These are phyloP conservation scores for Eupsilia transversa DNA, from an alignment of 2,888 invertebrate genomes.

Conservation along the genomic window DNA sequence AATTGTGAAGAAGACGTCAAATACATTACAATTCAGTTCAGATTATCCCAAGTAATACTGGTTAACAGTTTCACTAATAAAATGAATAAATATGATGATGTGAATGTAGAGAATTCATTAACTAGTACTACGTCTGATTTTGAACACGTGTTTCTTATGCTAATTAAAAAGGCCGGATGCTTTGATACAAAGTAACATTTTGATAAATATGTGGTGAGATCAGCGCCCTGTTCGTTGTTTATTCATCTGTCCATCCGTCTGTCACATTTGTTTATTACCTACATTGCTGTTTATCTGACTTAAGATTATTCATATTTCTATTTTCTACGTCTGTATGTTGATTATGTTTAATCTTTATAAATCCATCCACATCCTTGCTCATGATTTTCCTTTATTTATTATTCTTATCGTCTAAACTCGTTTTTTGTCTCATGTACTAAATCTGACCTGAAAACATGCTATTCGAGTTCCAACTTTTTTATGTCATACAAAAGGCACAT, in stretches of 20 bases:
- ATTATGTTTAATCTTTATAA: conserved; percentile 4
- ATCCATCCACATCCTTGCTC: not conserved
- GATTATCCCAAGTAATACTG: not conserved
- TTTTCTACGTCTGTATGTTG: not conserved
- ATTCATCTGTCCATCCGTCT: conserved; percentile 3
- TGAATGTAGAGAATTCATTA: conserved; percentile 25
- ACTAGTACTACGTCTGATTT: conserved; percentile 34
- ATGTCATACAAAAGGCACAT: not conserved
- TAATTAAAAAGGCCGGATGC: conserved; percentile 32
- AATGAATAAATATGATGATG: conserved; percentile 10
- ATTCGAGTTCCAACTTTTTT: conserved; percentile 9
- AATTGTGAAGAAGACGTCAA: not conserved
- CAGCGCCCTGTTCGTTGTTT: conserved; percentile 18
- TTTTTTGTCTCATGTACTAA: conserved; percentile 1
- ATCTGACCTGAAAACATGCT: conserved; percentile 28
- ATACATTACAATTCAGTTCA: not conserved
- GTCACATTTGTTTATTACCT: conserved; percentile 23
- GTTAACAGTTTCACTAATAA: not conserved
- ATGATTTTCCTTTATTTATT: conserved; percentile 4
- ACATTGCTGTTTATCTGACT: not conserved
- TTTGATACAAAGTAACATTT: conserved; percentile 38
- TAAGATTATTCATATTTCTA: not conserved
- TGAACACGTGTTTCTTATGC: conserved; percentile 23
- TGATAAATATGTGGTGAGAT: conserved; percentile 40
- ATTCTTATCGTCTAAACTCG: conserved; percentile 7